Evolutionary conservation across 35 echinoderm and acorn worm genomes (phyloP).

Genomic region (Ophioderma brevispina): DNA sequence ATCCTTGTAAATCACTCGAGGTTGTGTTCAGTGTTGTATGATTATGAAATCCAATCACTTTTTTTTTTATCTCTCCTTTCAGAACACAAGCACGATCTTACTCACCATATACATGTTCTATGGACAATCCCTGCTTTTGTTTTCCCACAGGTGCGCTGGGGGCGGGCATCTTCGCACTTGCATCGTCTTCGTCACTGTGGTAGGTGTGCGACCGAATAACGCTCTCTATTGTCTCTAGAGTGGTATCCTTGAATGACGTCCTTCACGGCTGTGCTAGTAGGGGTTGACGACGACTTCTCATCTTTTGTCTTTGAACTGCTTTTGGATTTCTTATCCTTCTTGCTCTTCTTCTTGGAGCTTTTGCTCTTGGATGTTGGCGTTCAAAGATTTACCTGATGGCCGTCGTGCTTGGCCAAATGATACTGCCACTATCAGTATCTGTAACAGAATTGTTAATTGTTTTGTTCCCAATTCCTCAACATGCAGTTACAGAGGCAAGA

Average conservation of each 20-base stretch:
- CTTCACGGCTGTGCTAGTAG: background rate
- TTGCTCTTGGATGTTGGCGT: conserved; percentile 40
- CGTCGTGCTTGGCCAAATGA: conserved; percentile 55
- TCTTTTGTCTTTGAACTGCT: background rate
- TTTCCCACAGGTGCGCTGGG: background rate
- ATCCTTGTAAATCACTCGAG: too few relatives aligned
- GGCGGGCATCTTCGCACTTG: background rate
- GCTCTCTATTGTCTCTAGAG: conserved; percentile 25
- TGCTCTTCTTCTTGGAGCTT: conserved; percentile 55
- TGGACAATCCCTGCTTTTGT: conserved; percentile 9
- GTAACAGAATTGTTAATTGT: too few relatives aligned
- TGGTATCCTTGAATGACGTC: conserved; percentile 5
- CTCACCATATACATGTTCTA: conserved; percentile 56
- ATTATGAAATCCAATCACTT: too few relatives aligned
- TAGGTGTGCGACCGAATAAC: background rate
- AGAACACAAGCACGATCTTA: too few relatives aligned
- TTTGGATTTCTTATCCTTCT: conserved; percentile 36
- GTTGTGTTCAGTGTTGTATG: too few relatives aligned
- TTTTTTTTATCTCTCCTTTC: too few relatives aligned
- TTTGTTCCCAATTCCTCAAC: too few relatives aligned
- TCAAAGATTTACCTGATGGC: conserved; percentile 43
- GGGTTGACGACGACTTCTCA: background rate
- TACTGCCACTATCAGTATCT: conserved; percentile 63
- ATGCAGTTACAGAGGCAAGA: too few relatives aligned
- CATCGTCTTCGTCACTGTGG: background rate